Evolutionary conservation across 2,797 vertebrate genomes (phyloP), one percentile per base, ranked within the genome.

Genomic region (Sebastes cheni): DNA sequence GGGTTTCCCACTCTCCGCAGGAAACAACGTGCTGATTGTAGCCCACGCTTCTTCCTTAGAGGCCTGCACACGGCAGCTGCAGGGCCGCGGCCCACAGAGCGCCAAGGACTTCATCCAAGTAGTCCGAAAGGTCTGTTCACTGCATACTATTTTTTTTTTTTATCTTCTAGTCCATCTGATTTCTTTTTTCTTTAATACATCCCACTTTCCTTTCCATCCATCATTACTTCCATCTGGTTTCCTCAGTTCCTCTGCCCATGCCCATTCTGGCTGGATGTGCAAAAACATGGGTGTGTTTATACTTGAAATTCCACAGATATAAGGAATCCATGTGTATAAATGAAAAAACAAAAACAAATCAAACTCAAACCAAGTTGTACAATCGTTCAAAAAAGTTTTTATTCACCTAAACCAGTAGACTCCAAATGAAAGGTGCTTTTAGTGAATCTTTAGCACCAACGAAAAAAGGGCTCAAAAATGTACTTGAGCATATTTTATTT

Each of bases 21-120:
- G 98, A 94, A 97, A 96, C 86, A 98, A 97, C 86, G 96, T 99
- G 90, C 94, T 99, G 95, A 96, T 99, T 30, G 97, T 99, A 90
- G 98, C 97, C 56, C 98, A 99, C 0, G 98, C 98, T 0, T 98
- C 98, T 52, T 99, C 98, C 79, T 95, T 99, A 50, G 98, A 99
- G 91, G 98, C 98, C 2, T 99, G 98, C 61, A 99, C 98, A 11
- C 97, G 98, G 81, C 98, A 99, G 71, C 97, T 99, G 83, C 98
- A 98, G 79, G 98, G 98, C 77, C 96, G 97, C 29, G 94, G 96
- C 0, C 97, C 97, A 0, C 98, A 98, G 94, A 98, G 96, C 87
- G 93, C 97, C 89, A 98, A 98, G 96, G 98, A 99, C 93, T 99
- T 99, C 64, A 97, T 99, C 30, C 98, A 99, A 93, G 98, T 98